These are phyloP conservation scores for Steromphala cineraria DNA, from an alignment of 2,888 invertebrate species.

Conservation along the genomic window DNA sequence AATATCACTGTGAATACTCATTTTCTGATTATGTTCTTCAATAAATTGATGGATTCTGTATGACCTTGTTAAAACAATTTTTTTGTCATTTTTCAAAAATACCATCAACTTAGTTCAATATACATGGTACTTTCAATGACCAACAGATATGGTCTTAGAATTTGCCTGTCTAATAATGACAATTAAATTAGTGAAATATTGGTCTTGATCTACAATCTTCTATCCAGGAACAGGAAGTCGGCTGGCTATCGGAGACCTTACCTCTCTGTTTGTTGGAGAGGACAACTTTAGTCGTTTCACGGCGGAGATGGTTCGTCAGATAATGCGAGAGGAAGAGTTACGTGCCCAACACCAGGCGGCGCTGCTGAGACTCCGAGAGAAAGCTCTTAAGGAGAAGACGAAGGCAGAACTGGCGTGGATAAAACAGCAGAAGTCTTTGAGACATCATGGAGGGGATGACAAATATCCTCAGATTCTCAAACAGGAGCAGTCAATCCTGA, in stretches of 20 bases:
- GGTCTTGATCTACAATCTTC: too few species aligned
- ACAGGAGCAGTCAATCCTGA: slow-evolving; percentile 82
- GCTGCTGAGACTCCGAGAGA: slow-evolving; percentile 82
- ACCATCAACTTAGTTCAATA: too few species aligned
- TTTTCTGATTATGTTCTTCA: too few species aligned
- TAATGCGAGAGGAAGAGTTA: slow-evolving; percentile 81
- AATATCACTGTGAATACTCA: too few species aligned
- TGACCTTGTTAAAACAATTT: too few species aligned
- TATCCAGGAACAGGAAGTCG: slow-evolving; percentile 7
- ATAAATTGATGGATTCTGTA: too few species aligned
- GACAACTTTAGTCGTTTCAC: slow-evolving; percentile 75
- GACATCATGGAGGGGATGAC: slow-evolving; percentile 79
- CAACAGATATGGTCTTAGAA: too few species aligned
- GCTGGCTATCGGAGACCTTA: slow-evolving; percentile 39
- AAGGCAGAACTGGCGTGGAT: slow-evolving; percentile 82
- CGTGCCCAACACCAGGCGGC: slow-evolving; percentile 81
- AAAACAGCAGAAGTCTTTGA: slow-evolving; percentile 81
- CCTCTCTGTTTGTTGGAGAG: slow-evolving; percentile 57
- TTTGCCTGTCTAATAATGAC: too few species aligned
- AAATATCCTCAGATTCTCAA: slow-evolving; percentile 80
- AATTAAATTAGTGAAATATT: too few species aligned
- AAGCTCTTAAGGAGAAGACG: slow-evolving; percentile 82
- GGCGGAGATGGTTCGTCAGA: slow-evolving; percentile 73
- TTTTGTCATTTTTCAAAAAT: too few species aligned
- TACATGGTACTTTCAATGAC: too few species aligned